Evolutionary conservation across 2,888 invertebrate species (phyloP).

Genomic region (Conchocele bisecta): DNA sequence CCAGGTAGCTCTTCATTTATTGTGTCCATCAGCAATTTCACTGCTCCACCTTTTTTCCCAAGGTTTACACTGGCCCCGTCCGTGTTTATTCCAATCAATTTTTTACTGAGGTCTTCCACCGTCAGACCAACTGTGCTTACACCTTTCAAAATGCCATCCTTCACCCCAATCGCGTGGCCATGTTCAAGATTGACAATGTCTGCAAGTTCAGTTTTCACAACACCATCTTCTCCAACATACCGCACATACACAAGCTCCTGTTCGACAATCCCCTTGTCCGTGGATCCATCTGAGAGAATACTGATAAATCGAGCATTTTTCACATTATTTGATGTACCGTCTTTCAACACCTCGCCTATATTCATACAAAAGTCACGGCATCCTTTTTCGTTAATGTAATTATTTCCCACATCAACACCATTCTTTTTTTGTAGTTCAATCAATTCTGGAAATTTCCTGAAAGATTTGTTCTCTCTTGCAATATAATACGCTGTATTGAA

Average conservation of each 20-base stretch:
- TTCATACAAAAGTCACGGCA: conserved; percentile 12
- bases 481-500: conserved; percentile 37
- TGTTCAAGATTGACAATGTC: conserved; percentile 27
- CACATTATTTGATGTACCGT: conserved; percentile 6
- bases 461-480: conserved; percentile 24
- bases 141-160: conserved; percentile 15
- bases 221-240: conserved; percentile 11
- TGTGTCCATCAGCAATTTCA: conserved; percentile 22
- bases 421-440: conserved; percentile 14
- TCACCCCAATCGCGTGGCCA: conserved; percentile 35
- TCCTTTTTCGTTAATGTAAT: conserved; percentile 20
- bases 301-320: conserved; percentile 19
- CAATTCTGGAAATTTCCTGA: conserved; percentile 20
- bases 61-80: conserved; percentile 43
- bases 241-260: conserved; percentile 25
- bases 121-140: conserved; percentile 13
- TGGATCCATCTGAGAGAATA: conserved; percentile 22
- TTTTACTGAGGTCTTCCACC: background rate
- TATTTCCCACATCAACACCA: conserved; percentile 4
- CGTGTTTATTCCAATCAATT: conserved; percentile 32
- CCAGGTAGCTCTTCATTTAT: conserved; percentile 5
- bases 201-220: conserved; percentile 15
- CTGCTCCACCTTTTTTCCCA: conserved; percentile 37
- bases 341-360: conserved; percentile 18
- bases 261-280: conserved; percentile 20